Evolutionary conservation across 2,888 invertebrate genomes (phyloP), one percentile per base, ranked within the genome.

Genomic region (Theodoxus fluviatilis): DNA sequence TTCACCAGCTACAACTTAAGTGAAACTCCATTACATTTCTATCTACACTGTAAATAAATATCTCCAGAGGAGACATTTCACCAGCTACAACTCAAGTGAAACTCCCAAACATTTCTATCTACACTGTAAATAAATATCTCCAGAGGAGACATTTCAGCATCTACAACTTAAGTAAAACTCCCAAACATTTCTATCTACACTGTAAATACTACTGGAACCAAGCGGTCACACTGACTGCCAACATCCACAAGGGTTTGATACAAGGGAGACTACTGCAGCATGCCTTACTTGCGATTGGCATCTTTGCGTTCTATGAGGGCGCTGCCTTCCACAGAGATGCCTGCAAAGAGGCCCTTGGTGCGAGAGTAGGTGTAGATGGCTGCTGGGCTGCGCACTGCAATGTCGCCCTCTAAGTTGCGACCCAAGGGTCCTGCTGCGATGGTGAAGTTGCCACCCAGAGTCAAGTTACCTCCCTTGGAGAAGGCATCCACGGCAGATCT

Each of bases 341-440:
- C 85, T 35, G 83, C 84, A 78, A 85, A 85, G 7, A 85, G 72
- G 15, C 76, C 85, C 68, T 82, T 82, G 22, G 84, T 85, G 69
- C 83, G 83, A 61, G 84, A 84, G 76, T 85, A 85, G 7, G 85
- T 85, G 71, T 83, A 85, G 40, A 85, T 83, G 18, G 84, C 85
- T 25, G 85, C 84, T 9, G 83, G 78, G 70, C 83, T 82, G 6
- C 84, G 71, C 15, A 85, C 67, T 7, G 84, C 77, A 4, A 84
- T 78, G 69, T 85, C 85, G 4, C 80, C 82, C 71, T 83, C 83
- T 9, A 83, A 25, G 66, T 82, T 83, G 7, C 83, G 75, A 9
- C 85, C 85, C 31, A 85, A 71, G 0, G 85, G 85, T 2, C 85
- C 85, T 9, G 83, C 85, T 2, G 85, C 85, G n/a, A 85, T 80